Conservation (phyloP, 2,888 invertebrate genomes). For the Iphiclides podalirius region DNA sequence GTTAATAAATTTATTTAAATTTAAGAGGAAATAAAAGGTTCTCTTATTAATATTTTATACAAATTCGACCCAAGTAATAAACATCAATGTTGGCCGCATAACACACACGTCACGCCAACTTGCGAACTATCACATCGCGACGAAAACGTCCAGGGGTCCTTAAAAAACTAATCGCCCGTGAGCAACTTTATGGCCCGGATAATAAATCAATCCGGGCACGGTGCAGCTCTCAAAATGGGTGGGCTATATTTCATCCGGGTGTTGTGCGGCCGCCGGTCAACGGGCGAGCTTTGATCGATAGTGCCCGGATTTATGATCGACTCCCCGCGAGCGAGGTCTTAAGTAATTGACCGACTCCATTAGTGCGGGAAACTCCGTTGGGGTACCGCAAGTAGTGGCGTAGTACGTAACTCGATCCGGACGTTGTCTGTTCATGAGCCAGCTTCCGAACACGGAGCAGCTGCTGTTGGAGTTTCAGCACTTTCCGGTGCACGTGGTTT, state of each 20-base stretch:
- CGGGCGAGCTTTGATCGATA: slow-evolving; percentile 73
- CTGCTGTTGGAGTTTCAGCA: no score
- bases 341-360: slow-evolving; percentile 77
- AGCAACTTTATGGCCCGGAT: slow-evolving; percentile 31
- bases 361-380: slow-evolving; percentile 46
- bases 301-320: slow-evolving; percentile 70
- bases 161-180: slow-evolving; percentile 20
- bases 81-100: no score
- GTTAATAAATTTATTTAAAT: no score
- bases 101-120: neutral
- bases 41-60: no score
- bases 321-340: slow-evolving; percentile 58
- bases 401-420: slow-evolving; percentile 7
- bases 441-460: neutral
- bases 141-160: neutral
- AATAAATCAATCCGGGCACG: slow-evolving; percentile 36
- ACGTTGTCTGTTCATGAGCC: neutral
- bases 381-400: slow-evolving; percentile 17
- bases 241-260: slow-evolving; percentile 36
- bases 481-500: no score
- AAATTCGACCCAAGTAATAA: no score
- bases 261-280: slow-evolving; percentile 31
- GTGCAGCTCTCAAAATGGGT: slow-evolving; percentile 37
- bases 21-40: no score
- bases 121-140: neutral